Conservation (phyloP, 2,888 invertebrate genomes). For the Euplexia lucipara region DNA sequence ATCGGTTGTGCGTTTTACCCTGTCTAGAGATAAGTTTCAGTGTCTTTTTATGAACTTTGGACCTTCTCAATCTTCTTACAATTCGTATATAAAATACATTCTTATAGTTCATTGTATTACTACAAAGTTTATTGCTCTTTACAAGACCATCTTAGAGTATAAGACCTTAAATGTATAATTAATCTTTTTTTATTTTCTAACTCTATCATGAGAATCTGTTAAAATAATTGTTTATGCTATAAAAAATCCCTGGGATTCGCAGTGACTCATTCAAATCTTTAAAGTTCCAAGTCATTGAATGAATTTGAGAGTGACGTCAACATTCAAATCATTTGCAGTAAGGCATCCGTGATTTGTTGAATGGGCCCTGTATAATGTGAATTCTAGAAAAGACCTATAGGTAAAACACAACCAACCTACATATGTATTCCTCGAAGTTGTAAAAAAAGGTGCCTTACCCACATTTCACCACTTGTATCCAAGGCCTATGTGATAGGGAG, state of each 20-base stretch:
- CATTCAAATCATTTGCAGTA: not conserved
- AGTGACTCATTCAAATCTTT: slow-evolving; percentile 40
- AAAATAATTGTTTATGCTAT: slow-evolving; percentile 1
- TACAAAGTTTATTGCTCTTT: slow-evolving; percentile 34
- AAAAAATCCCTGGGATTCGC: slow-evolving; percentile 12
- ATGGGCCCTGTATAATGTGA: not conserved
- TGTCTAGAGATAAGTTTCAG: too few species aligned
- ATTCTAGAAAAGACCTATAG: not conserved
- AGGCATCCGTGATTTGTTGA: not conserved
- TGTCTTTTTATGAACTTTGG: not conserved
- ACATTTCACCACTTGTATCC: too few species aligned
- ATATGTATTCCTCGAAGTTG: too few species aligned
- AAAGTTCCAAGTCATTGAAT: slow-evolving; percentile 38
- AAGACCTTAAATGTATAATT: slow-evolving; percentile 18
- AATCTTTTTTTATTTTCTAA: slow-evolving; percentile 30
- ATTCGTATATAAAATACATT: slow-evolving; percentile 10
- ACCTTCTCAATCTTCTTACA: not conserved
- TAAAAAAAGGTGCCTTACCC: too few species aligned
- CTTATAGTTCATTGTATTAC: slow-evolving; percentile 29
- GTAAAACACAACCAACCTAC: too few species aligned
- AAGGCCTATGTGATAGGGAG: too few species aligned
- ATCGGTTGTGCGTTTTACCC: too few species aligned
- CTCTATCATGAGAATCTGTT: slow-evolving; percentile 4
- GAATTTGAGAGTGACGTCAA: slow-evolving; percentile 43
- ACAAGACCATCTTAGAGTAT: slow-evolving; percentile 19